Evolutionary conservation across 2,888 invertebrate species (phyloP), one percentile per base, ranked within the genome.

Genomic region (Dicranocentrus wangi): DNA sequence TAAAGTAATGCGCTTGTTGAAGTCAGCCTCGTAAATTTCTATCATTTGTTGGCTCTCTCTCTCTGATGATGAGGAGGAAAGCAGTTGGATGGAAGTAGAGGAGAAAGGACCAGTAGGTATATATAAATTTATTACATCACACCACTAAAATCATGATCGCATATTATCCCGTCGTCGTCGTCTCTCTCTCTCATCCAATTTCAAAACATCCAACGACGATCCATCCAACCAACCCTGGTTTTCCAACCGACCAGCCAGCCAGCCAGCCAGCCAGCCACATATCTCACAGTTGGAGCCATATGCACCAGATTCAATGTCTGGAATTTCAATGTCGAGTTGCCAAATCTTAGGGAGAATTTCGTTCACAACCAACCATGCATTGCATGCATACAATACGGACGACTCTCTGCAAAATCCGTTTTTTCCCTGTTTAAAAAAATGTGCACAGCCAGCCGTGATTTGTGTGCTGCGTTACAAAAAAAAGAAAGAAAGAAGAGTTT

Each of bases 311-410:
- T 68, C 69, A 68, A 73, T 63, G 53, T 63, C 39, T 61, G 53
- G 27, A 75, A 42, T 60, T 76, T 76, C 76, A 76, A 79, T 79
- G 79, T 79, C 79, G 71, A 7, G 15, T 51, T 77, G 77, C 69
- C 69, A 77, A 77, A 77, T 60, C 60, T 32, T 15, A 8, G n/a
- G 1, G 10, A 42, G 23, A 19, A 1, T 60, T 32, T 60, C 60
- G n/a, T 60, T 60, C 60, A 60, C 28, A 60, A 58, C 58, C 58
- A 58, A 58, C 58, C 58, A 58, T 58, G 58, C 58, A 58, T 58
- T 58, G 7, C 43, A 23, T 47, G 47, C 47, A 47, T 47, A 47
- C 8, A 15, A 13, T 13, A 39, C 3, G 32, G 28, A 5, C 7
- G 10, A 2, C 61, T 23, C 7, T 23, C 15, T 23, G 58, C 58